Conservation (phyloP, 2,113 vertebrate genomes). For the Aspidoscelis tigris region DNA sequence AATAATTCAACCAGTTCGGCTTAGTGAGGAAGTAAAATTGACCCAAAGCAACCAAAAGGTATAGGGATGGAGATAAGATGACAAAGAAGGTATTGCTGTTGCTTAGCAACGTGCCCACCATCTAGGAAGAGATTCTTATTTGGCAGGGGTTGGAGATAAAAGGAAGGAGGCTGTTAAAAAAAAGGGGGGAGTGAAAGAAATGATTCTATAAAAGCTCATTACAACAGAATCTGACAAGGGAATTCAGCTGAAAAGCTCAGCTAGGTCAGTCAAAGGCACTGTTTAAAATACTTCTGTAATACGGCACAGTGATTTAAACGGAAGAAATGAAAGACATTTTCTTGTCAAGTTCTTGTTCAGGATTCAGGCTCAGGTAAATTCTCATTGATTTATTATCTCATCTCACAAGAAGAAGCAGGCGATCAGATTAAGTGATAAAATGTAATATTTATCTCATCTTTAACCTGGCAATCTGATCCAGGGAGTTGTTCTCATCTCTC, state of each 20-base stretch:
- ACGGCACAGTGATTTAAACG: constrained; percentile 36
- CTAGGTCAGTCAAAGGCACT: constrained; percentile 48
- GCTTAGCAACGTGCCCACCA: neutral
- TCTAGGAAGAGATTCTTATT: neutral
- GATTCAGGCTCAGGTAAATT: constrained; percentile 45
- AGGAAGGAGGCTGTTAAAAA: neutral
- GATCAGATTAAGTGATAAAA: constrained; percentile 49
- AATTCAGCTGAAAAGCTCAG: constrained; percentile 44
- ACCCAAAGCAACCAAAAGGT: neutral
- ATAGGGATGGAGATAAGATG: constrained; percentile 8
- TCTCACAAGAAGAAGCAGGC: constrained; percentile 48
- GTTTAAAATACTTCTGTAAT: constrained; percentile 51
- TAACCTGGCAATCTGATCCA: constrained; percentile 38
- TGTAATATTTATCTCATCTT: constrained; percentile 49
- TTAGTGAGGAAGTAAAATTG: constrained; percentile 15
- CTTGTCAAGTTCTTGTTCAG: constrained; percentile 39
- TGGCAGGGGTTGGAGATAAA: constrained; percentile 15
- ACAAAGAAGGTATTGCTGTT: neutral
- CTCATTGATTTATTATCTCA: constrained; percentile 48
- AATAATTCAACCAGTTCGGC: constrained; percentile 20
- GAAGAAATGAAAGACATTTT: constrained; percentile 41
- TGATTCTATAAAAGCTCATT: constrained; percentile 46
- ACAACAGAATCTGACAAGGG: constrained; percentile 41
- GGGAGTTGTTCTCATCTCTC: neutral
- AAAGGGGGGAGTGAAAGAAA: neutral